These are phyloP conservation scores for Aleadryas rufinucha DNA, from an alignment of 2,113 vertebrate genomes.

Conservation along the genomic window DNA sequence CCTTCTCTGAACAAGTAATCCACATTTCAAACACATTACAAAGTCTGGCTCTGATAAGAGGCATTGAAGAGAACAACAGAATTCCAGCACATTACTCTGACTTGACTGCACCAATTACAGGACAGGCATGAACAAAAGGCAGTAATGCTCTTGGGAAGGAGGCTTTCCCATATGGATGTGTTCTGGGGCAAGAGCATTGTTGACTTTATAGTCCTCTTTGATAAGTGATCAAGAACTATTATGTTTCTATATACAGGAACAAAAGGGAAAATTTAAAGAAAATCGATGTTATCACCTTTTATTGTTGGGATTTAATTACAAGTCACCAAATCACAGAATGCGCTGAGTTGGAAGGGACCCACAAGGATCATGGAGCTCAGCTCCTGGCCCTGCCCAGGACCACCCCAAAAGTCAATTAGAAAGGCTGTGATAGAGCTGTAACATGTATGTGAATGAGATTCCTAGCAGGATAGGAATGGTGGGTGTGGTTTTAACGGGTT, in stretches of 20 bases:
- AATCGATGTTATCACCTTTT: neutral
- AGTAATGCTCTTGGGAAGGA: slow-evolving; percentile 4
- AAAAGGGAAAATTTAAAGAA: neutral
- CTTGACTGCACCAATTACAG: slow-evolving; percentile 36
- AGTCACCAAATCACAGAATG: neutral
- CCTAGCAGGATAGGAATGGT: neutral
- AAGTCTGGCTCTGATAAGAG: slow-evolving; percentile 53
- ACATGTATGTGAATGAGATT: neutral
- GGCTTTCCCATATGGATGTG: slow-evolving; percentile 7
- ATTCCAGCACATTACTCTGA: slow-evolving; percentile 40
- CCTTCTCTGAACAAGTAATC: slow-evolving; percentile 49
- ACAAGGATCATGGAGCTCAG: neutral
- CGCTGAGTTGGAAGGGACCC: neutral
- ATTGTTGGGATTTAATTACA: neutral
- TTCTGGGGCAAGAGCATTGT: neutral
- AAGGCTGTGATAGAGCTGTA: neutral
- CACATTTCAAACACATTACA: slow-evolving; percentile 40
- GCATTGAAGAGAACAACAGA: slow-evolving; percentile 12
- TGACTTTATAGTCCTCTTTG: neutral
- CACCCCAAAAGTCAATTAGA: neutral
- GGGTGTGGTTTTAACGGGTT: neutral
- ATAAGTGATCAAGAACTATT: slow-evolving; percentile 7
- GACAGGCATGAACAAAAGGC: slow-evolving; percentile 50
- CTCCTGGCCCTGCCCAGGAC: neutral
- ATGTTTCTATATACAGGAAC: neutral